A percentile compares a stretch with the other conserved stretches of the same genome.
phyloP scores from a whole-genome alignment of 2,888 invertebrate genomes.

The Lathronympha strigana region DNA sequence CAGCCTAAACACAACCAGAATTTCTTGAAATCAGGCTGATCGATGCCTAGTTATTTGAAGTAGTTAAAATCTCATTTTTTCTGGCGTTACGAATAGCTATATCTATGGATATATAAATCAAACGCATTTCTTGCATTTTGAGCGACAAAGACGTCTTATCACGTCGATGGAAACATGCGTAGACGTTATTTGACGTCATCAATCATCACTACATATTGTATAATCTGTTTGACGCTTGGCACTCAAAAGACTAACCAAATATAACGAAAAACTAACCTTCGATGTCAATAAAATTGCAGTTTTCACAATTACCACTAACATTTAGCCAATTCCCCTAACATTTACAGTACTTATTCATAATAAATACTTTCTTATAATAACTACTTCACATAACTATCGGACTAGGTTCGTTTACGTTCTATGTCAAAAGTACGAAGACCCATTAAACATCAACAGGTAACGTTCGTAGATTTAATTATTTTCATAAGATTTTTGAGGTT shows the following conservation, averaged over 20 bases:
- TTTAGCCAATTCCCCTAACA: slow-evolving; percentile 33
- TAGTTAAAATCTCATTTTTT: slow-evolving; percentile 48
- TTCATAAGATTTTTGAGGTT: slow-evolving; percentile 16
- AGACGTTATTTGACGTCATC: neutral
- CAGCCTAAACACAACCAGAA: slow-evolving; percentile 13
- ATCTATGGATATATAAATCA: slow-evolving; percentile 76
- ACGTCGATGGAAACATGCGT: neutral
- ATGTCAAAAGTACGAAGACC: slow-evolving; percentile 55
- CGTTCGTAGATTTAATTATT: neutral
- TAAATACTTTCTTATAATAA: slow-evolving; percentile 44
- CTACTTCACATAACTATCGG: slow-evolving; percentile 51
- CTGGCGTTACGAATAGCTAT: slow-evolving; percentile 70
- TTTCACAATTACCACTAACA: slow-evolving; percentile 1
- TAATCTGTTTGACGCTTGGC: neutral
- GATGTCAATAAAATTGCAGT: slow-evolving; percentile 24
- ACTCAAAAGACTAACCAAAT: slow-evolving; percentile 26
- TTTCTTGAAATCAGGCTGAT: neutral
- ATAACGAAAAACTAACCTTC: slow-evolving; percentile 14
- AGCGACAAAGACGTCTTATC: neutral
- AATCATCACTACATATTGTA: neutral
- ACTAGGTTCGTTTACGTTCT: slow-evolving; percentile 50
- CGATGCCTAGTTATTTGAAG: slow-evolving; percentile 53
- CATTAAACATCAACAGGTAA: slow-evolving; percentile 37
- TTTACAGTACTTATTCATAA: slow-evolving; percentile 48
- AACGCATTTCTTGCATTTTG: slow-evolving; percentile 57